phyloP scores from a whole-genome alignment of 2,797 vertebrate species.

The Rhinogobio ventralis region DNA sequence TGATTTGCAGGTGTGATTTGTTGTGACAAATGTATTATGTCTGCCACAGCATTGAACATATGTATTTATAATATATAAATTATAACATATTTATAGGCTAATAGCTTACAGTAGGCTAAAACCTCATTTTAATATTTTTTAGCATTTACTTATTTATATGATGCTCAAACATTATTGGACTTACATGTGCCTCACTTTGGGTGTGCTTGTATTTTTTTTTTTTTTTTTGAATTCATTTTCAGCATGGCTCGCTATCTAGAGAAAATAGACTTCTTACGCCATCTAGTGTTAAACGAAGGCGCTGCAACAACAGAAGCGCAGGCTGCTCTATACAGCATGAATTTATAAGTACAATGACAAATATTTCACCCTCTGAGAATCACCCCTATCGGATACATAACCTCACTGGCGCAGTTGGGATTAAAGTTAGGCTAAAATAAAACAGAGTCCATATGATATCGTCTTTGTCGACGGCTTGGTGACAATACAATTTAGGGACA shows the following conservation, averaged over 20 bases:
- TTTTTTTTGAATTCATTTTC: too few species aligned
- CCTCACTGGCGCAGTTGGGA: neutral
- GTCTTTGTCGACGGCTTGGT: neutral
- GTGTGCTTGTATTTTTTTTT: too few species aligned
- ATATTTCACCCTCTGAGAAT: neutral
- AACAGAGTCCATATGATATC: neutral
- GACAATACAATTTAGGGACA: neutral
- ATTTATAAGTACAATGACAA: neutral
- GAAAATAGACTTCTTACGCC: slow-evolving; percentile 28
- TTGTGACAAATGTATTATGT: neutral
- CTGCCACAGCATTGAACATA: neutral
- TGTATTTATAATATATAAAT: neutral
- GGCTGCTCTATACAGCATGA: neutral
- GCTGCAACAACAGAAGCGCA: neutral
- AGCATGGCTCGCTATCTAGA: neutral
- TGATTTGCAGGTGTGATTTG: neutral
- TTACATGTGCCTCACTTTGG: neutral
- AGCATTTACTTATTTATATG: neutral
- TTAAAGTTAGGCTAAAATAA: neutral
- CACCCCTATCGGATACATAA: neutral
- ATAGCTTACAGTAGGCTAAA: neutral
- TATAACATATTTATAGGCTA: too few species aligned
- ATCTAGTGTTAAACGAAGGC: slow-evolving; percentile 43
- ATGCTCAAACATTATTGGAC: neutral
- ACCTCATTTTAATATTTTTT: neutral